Base-by-base conservation (phyloP, 1,140 invertebrate species). In the Cydia splendana region DNA sequence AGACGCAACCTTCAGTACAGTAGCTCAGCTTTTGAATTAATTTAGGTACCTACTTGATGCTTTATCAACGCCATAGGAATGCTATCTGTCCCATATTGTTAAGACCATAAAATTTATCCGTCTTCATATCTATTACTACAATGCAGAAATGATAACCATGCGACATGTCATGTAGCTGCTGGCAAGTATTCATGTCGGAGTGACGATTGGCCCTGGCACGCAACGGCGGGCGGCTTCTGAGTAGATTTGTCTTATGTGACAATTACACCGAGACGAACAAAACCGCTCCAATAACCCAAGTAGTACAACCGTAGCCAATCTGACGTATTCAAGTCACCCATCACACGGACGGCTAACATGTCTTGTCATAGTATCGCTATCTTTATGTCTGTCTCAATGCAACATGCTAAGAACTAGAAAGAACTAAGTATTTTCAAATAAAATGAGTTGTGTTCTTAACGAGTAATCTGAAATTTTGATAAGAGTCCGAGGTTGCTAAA, bases 121-220 rank as follows among this genome's bases (percentile, higher is more conserved):
- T 45, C 38, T 71, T 42, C 15, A 13, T 71, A 71, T 18, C 18
- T 3, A 71, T 15, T 45, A 12, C 15, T 10, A 38, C 24, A 71
- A 71, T 71, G 67, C 30, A 62, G 20, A 18, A 71, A 42, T 71
- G 67, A 71, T 71, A 20, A 45, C 67, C 34, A 71, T 71, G 67
- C 67, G 67, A 45, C 67, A 71, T 71, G 67, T 71, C 51, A 65
- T 24, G 20, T 65, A 30, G 34, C 67, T n/a, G 38, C 67, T 71
- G n/a, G 67, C 67, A 71, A 71, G 67, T 71, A 71, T 71, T 71
- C 67, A 71, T 42, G 67, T 42, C 67, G 34, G 30, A 38, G 34
- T 71, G 67, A 71, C 67, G 67, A 71, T 71, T 71, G 67, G 67
- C 67, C 67, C 34, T 71, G 67, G 67, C 67, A 71, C 30, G 67